Base-by-base conservation (phyloP, 1,140 invertebrate genomes). In the Trypoxylus dichotomus region DNA sequence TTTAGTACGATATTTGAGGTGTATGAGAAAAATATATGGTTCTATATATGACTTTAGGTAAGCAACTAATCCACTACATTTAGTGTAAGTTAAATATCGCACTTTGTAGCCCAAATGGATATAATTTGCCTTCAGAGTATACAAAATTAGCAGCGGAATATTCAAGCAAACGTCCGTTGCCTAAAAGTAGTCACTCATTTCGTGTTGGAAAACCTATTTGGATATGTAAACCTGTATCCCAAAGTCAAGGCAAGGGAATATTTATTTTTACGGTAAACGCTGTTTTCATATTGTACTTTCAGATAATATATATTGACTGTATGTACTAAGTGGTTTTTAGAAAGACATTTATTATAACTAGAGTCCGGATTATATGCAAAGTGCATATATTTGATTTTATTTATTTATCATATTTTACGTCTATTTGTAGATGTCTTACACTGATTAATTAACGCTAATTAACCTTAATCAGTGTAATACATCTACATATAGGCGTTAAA, bases 181-280 rank as follows among this genome's bases (percentile, higher is more conserved):
- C 78, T 76, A 29, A 13, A 19, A 82, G 80, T 77, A 81, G 83
- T 2, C 81, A 73, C 19, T 71, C 80, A 83, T 74, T 83, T 82
- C 82, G 83, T 11, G 87, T 85, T 75, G 88, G 88, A 2, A 85
- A 84, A 75, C 85, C 85, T 77, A 90, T 94, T 19, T 96, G 95
- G 94, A 96, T 96, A 77, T 95, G 93, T 83, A 96, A 96, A 83
- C 95, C 95, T 7, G 94, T 95, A 0, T 93, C 94, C 1, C 91
- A 94, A 83, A 95, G 94, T 80, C 92, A 95, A 87, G 94, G 94
- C 0, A 89, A 91, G 82, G 94, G 94, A 60, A 96, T 96, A 79
- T 94, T 94, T 84, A 84, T 96, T 15, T 96, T 96, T 86, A 89
- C 92, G 81, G 94, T 94, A 88, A 87, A 83, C 41, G 13, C 7